These are phyloP conservation scores for Heteronetta atricapilla DNA, from an alignment of 2,113 vertebrate species.

Conservation along the genomic window DNA sequence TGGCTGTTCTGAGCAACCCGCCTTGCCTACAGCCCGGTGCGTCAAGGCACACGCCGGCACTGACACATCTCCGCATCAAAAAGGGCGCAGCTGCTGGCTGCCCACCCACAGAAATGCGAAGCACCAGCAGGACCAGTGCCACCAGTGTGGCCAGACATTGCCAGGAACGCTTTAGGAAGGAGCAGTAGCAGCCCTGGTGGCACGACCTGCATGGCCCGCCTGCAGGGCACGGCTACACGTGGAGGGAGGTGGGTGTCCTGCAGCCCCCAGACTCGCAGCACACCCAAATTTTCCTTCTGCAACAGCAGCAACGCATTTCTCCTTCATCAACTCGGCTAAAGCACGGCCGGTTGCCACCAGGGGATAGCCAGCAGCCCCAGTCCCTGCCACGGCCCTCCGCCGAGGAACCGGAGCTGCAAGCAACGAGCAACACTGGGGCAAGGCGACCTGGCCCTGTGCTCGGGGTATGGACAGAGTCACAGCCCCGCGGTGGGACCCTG, in stretches of 20 bases:
- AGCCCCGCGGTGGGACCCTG: neutral
- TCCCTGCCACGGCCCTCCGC: neutral
- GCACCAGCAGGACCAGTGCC: neutral
- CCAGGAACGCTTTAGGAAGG: neutral
- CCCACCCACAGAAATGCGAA: neutral
- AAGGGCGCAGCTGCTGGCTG: neutral
- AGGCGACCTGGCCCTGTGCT: neutral
- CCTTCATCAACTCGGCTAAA: neutral
- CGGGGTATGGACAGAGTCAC: neutral
- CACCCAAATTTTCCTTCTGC: no score
- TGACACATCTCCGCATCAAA: neutral
- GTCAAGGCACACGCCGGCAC: rapidly evolving
- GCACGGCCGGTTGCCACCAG: neutral
- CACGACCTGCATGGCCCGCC: neutral
- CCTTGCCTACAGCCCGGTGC: no score
- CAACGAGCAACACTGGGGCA: neutral
- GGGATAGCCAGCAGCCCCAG: neutral
- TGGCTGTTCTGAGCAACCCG: neutral
- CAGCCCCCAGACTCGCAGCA: neutral
- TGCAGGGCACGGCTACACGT: neutral
- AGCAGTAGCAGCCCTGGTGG: neutral
- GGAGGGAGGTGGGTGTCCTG: no score
- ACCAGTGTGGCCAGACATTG: neutral
- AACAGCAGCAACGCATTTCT: neutral
- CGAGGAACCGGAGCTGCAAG: neutral